Evolutionary conservation across 2,888 invertebrate species (phyloP), one percentile per base, ranked within the genome.

Genomic region (Pardosa pseudoannulata): DNA sequence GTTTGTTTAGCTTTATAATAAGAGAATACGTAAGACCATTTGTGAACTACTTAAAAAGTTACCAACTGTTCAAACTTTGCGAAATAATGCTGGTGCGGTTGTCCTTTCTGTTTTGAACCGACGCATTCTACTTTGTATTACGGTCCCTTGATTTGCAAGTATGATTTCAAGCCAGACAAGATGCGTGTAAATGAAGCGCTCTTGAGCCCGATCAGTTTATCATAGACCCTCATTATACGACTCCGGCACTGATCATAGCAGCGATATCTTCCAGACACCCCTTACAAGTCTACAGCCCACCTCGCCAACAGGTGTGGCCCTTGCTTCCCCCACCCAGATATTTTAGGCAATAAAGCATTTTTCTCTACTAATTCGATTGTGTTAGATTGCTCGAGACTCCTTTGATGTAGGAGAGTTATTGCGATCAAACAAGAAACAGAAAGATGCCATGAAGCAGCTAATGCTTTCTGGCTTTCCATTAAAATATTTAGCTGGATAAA

Each of bases 101-200:
- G 7, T 39, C 13, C 39, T 39, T 39, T 39, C 39, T 39, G 13
- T 9, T 39, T 7, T 9, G 7, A 39, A 39, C 7, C 13, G 13
- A 9, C 39, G 13, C n/a, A n/a, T n/a, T n/a, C n/a, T n/a, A n/a
- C 19, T 62, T n/a, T n/a, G n/a, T n/a, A n/a, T n/a, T n/a, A n/a
- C n/a, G 50, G 72, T 28, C 72, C 72, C 19, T 50, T 72, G 29
- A 72, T 72, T 72, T 46, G 72, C 72, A 72, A 72, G 72, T 72
- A 46, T 72, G 72, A 36, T 70, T 11, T 16, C 1, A 36, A 36
- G 11, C 36, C n/a, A 32, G 68, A 68, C 72, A 50, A 31, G 16
- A 13, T 29, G 72, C 28, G 72, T 46, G 29, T 50, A 56, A 46
- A 72, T 72, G 50, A 50, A 5, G 36, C 41, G 41, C 16, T 46